phyloP scores from a whole-genome alignment of 1,140 invertebrate genomes.

The Pantala flavescens region DNA sequence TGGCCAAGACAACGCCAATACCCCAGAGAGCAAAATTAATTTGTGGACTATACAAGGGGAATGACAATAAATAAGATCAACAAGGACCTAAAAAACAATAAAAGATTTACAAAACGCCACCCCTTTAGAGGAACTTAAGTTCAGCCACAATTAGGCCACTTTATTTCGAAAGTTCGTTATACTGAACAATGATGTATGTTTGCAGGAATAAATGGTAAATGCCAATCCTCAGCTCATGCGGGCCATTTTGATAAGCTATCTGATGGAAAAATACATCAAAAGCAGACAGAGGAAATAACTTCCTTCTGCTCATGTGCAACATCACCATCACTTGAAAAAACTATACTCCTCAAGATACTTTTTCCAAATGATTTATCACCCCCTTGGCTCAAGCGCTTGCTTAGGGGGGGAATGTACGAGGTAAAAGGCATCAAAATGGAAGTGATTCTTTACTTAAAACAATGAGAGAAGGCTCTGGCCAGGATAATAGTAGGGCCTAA shows the following conservation, averaged over 20 bases:
- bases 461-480: too few relatives aligned
- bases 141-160: conserved; percentile 7
- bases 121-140: neutral
- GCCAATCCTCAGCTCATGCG: too few relatives aligned
- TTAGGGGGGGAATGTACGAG: neutral
- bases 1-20: neutral
- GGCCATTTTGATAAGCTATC: too few relatives aligned
- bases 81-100: neutral
- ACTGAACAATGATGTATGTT: too few relatives aligned
- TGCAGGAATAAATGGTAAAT: too few relatives aligned
- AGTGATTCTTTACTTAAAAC: too few relatives aligned
- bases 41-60: neutral
- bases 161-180: neutral
- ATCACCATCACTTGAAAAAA: too few relatives aligned
- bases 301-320: too few relatives aligned
- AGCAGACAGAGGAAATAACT: too few relatives aligned
- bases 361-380: neutral
- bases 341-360: too few relatives aligned
- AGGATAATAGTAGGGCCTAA: too few relatives aligned
- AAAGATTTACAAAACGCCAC: conserved; percentile 1
- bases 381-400: neutral
- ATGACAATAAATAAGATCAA: conserved; percentile 8
- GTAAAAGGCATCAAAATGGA: neutral
- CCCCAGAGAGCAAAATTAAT: neutral
- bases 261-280: too few relatives aligned